Base-by-base conservation (phyloP, 2,797 vertebrate species). In the Limosa lapponica region DNA sequence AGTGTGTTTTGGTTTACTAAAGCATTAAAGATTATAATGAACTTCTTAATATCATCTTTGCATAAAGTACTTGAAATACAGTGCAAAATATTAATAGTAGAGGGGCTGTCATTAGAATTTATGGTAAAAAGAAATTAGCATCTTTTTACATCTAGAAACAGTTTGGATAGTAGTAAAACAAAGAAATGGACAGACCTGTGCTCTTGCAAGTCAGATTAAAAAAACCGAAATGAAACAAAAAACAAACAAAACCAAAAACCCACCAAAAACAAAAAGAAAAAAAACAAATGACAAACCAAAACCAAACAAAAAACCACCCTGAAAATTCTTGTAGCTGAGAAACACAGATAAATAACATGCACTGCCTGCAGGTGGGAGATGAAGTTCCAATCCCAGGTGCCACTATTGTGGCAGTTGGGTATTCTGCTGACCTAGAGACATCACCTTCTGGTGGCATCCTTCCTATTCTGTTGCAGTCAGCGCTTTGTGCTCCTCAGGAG, bases 101-200 rank as follows among this genome's bases (percentile, higher is more conserved):
- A 58, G 18, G 3, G 1, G 2, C 1, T 72, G 22, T 39, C 37
- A 86, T 20, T 64, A 48, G 13, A 82, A 69, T 49, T 55, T 55
- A 28, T 2, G 0, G 0, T 75, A 20, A 75, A 91, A 75, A 67
- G 0, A 44, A 74, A 78, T 70, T 14, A 37, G 1, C 4, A 62
- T 28, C 1, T 55, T 82, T 89, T 54, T 77, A 23, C 12, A 39
- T 36, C n/a, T 77, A 58, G 15, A 65, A 89, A 44, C 5, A 44
- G 17, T 44, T 51, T 41, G 16, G 19, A 28, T 24, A 34, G n/a
- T 18, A 46, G 7, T 23, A 70, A 92, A 84, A 49, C 8, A 82
- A 22, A 16, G 37, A 79, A 66, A 74, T 19, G 5, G 16, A 48
- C 15, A 70, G 11, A 79, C 65, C 8, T 3, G 2, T 91, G 16